Conservation (phyloP, 2,888 invertebrate species). For the Cephonodes hylas region DNA sequence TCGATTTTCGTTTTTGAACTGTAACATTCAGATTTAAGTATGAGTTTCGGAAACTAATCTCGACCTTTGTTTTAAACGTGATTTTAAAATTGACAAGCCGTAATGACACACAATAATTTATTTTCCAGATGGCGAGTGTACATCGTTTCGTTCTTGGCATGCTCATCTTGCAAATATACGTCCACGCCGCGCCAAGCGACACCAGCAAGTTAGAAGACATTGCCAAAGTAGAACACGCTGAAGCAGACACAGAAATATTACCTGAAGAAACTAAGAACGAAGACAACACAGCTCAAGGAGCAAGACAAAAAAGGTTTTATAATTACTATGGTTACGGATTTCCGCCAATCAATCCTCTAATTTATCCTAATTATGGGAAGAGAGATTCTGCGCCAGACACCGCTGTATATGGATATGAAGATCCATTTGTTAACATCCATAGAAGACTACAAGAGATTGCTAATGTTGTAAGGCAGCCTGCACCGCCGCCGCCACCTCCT, state of each 20-base stretch:
- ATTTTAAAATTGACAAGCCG: not conserved
- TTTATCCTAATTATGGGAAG: constrained; percentile 35
- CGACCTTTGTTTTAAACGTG: no score
- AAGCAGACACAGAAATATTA: constrained; percentile 29
- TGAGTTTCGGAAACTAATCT: no score
- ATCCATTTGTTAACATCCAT: constrained; percentile 47
- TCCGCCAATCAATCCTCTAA: constrained; percentile 40
- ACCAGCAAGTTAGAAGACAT: constrained; percentile 36
- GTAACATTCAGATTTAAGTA: no score
- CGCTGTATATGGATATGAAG: constrained; percentile 38
- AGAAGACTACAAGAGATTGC: constrained; percentile 48
- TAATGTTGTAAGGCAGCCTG: constrained; percentile 37
- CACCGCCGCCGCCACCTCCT: constrained; percentile 32
- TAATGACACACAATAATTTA: constrained; percentile 12
- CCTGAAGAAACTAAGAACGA: constrained; percentile 31
- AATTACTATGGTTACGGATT: constrained; percentile 42
- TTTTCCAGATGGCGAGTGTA: constrained; percentile 62
- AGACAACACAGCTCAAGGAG: constrained; percentile 31
- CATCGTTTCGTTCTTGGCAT: constrained; percentile 38
- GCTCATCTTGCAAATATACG: constrained; percentile 44
- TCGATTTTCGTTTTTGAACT: not conserved
- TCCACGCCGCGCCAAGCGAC: constrained; percentile 51
- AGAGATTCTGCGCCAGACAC: constrained; percentile 36
- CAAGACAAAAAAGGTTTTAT: constrained; percentile 54
- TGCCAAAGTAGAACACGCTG: constrained; percentile 32